Percentiles rank a stretch among this genome's conserved stretches.
These are phyloP conservation scores for Hirtodrosophila confusa DNA, from an alignment of 2,888 invertebrate genomes.

Conservation along the genomic window DNA sequence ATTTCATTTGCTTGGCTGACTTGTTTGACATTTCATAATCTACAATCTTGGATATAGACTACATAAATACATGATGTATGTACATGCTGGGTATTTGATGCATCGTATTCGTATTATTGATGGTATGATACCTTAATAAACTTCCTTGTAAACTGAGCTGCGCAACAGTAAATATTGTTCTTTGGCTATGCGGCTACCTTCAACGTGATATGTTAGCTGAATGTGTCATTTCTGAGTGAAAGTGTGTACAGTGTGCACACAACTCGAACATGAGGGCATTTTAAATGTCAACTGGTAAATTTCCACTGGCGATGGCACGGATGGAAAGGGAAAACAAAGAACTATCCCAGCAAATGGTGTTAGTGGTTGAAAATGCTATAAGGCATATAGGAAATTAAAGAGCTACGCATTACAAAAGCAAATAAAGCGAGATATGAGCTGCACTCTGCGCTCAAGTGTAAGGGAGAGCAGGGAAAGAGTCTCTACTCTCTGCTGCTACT, in stretches of 20 bases:
- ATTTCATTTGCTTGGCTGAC: no score
- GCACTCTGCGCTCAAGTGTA: not conserved
- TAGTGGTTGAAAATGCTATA: slow-evolving; percentile 47
- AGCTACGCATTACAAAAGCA: slow-evolving; percentile 3
- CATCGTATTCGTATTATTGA: no score
- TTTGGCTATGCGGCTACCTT: not conserved
- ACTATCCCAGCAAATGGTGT: slow-evolving; percentile 2
- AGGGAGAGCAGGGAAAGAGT: not conserved
- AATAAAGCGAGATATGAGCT: slow-evolving; percentile 27
- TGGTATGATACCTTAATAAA: no score
- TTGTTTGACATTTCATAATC: no score
- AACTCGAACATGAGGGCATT: slow-evolving; percentile 10
- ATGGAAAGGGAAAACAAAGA: slow-evolving; percentile 28
- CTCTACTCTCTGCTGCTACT: no score
- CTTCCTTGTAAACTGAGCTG: not conserved
- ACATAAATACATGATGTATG: no score
- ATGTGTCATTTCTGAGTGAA: not conserved
- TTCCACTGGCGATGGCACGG: slow-evolving; percentile 34
- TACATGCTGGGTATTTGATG: no score
- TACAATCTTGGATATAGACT: no score
- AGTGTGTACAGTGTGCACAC: not conserved
- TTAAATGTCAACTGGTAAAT: slow-evolving; percentile 42
- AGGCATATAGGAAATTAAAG: slow-evolving; percentile 37
- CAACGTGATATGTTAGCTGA: not conserved
- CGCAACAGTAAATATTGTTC: not conserved